Base-by-base conservation (phyloP, 2,113 vertebrate species). In the Elachura formosa region DNA sequence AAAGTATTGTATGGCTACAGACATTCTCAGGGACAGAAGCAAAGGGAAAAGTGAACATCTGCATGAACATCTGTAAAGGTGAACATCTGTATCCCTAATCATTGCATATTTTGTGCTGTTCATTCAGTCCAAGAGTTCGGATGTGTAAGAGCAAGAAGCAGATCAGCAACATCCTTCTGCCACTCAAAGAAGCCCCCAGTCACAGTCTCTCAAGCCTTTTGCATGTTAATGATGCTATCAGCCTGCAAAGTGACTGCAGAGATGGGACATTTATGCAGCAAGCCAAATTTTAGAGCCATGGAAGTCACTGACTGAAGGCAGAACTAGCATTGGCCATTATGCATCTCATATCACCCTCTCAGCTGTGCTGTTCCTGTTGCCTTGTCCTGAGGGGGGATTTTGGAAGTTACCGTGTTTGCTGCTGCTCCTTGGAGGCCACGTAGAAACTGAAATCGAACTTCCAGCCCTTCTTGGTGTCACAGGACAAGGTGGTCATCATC, bases 391-490 rank as follows among this genome's bases (percentile, higher is more conserved):
- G 17, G 1, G 1, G 2, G 31, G 25, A 6, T 2, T 78, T 54
- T 18, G 81, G 79, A 75, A 51, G 93, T 98, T 96, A 99, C 99
- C 99, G 98, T 92, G 98, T 99, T 90, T 98, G 97, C 88, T 97
- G 98, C 97, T 99, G 99, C 84, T 98, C 98, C 84, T 97, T 98
- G 55, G 96, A 55, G 33, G 99, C 98, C 92, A 98, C 99, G 71
- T 98, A 99, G 98, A 99, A 99, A 90, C 98, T 99, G 98, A 99
- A 99, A 97, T 99, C 98, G 40, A 98, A 96, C 91, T 96, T 98
- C 99, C 99, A 99, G 96, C 99, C 99, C 68, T 98, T 98, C 91
- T 87, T 98, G 86, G 96, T 92, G 66, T 99, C 98, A 62, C 99
- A 99, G 69, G 98, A 98, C 95, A 98, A 94, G 68, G 97, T 97